Percentiles rank a stretch among this genome's conserved stretches.
Evolutionary conservation across 2,797 vertebrate species (phyloP).

Genomic region (Cossypha caffra): DNA sequence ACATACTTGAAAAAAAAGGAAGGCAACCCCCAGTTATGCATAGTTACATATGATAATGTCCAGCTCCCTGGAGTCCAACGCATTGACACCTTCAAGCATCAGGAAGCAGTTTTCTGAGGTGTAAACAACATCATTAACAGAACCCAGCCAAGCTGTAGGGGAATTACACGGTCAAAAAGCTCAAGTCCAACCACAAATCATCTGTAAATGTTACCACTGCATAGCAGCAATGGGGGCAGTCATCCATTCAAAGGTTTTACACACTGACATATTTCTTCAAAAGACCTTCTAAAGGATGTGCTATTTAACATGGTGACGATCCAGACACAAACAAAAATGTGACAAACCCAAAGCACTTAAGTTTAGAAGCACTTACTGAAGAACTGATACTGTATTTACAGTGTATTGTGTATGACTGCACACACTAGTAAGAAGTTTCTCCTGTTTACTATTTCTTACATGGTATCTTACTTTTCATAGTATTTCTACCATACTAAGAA

Average conservation of each 20-base stretch:
- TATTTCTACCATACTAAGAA: not conserved
- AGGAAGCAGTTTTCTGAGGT: not conserved
- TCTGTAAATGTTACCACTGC: not conserved
- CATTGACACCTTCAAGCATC: not conserved
- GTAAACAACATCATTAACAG: not conserved
- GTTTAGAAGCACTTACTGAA: conserved; percentile 46
- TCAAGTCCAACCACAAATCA: not conserved
- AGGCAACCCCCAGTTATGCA: not conserved
- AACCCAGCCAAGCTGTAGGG: not conserved
- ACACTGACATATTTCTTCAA: not conserved
- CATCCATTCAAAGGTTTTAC: not conserved
- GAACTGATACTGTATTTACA: conserved; percentile 12
- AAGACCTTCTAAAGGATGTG: not conserved
- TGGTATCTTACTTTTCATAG: not conserved
- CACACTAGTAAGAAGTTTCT: not conserved
- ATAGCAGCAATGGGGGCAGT: not conserved
- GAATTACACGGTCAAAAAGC: not conserved
- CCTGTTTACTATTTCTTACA: not conserved
- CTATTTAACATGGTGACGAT: not conserved
- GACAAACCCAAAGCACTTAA: conserved; percentile 43
- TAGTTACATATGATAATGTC: not conserved
- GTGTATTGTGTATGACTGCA: not conserved
- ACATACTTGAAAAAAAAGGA: conserved; percentile 19
- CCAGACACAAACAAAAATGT: not conserved
- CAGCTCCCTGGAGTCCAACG: not conserved